Evolutionary conservation across 2,113 vertebrate genomes (phyloP).

Genomic region (Lamprologus tigripictilis): DNA sequence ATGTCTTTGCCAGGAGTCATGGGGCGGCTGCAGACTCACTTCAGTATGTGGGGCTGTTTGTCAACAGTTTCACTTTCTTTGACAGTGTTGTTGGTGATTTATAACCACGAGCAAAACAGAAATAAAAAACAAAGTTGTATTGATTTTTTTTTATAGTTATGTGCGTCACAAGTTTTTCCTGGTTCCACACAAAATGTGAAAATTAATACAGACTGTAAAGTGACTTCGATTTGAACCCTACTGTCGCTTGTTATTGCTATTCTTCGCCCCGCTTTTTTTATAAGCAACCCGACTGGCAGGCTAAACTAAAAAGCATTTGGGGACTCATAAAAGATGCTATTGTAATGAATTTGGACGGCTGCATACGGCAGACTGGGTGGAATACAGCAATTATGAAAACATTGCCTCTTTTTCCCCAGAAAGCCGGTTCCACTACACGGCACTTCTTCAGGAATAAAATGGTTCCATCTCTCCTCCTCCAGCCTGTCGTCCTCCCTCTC

Average conservation of each 20-base stretch:
- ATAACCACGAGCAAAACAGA: slow-evolving; percentile 43
- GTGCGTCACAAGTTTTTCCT: slow-evolving; percentile 45
- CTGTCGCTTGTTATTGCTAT: slow-evolving; percentile 34
- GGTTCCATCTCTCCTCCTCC: slow-evolving; percentile 6
- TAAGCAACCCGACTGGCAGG: slow-evolving; percentile 32
- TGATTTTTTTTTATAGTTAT: slow-evolving; percentile 37
- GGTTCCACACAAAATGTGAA: slow-evolving; percentile 27
- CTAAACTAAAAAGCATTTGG: slow-evolving; percentile 44
- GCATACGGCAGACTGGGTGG: slow-evolving; percentile 18
- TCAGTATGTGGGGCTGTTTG: slow-evolving; percentile 20
- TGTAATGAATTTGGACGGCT: slow-evolving; percentile 48
- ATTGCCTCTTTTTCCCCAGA: not conserved
- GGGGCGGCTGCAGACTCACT: slow-evolving; percentile 51
- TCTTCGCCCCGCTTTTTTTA: not conserved
- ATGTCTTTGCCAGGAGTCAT: slow-evolving; percentile 75
- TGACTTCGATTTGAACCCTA: slow-evolving; percentile 51
- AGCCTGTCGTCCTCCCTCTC: slow-evolving; percentile 65
- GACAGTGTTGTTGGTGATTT: slow-evolving; percentile 38
- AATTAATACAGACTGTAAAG: slow-evolving; percentile 48
- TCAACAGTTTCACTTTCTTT: slow-evolving; percentile 53
- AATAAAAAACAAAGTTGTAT: slow-evolving; percentile 41
- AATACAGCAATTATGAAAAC: slow-evolving; percentile 49
- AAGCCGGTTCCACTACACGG: slow-evolving; percentile 36
- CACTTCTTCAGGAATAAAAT: slow-evolving; percentile 41
- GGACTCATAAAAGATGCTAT: slow-evolving; percentile 45